Base-by-base conservation (phyloP, 2,113 vertebrate species). In the Tapirus terrestris region DNA sequence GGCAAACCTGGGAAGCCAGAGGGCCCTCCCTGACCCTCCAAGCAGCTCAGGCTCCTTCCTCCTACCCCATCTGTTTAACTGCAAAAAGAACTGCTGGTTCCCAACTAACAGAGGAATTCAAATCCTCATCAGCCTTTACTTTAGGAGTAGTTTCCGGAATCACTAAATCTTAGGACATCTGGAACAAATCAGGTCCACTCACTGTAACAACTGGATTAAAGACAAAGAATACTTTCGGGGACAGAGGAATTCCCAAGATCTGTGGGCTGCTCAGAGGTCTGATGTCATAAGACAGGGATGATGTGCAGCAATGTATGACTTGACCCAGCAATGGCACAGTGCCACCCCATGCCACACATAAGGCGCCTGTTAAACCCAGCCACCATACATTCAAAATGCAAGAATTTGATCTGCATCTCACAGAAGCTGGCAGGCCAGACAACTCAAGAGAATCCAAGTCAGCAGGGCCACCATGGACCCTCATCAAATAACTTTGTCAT, bases 101-200 rank as follows among this genome's bases (percentile, higher is more conserved):
- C 87, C 95, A 63, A 56, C 83, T 53, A 80, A 85, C 51, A 94
- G 56, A 91, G 79, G 68, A 97, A 94, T 97, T 97, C 86, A 89
- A 83, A 83, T 97, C 93, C 81, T 96, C 94, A 77, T 96, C 96
- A 94, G 97, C 79, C 89, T 81, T 73, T 80, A n/a, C 97, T 98
- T 95, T 36, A 95, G 96, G 94, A 96, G 93, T 58, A 67, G 96
- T 82, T 97, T 98, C 98, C 97, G 29, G 96, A 97, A 85, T 88
- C 96, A 86, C 87, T 98, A 97, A 92, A 95, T 96, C 94, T 92
- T 5, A 25, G 29, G 68, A 94, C 97, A 98, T 98, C 98, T 99
- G 98, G 98, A 98, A 99, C 53, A 8, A 95, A 98, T 98, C 96
- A 98, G 96, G 97, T 91, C 93, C 85, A 72, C 96, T 97, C 85